phyloP scores from a whole-genome alignment of 2,113 vertebrate species.

The Picathartes gymnocephalus region DNA sequence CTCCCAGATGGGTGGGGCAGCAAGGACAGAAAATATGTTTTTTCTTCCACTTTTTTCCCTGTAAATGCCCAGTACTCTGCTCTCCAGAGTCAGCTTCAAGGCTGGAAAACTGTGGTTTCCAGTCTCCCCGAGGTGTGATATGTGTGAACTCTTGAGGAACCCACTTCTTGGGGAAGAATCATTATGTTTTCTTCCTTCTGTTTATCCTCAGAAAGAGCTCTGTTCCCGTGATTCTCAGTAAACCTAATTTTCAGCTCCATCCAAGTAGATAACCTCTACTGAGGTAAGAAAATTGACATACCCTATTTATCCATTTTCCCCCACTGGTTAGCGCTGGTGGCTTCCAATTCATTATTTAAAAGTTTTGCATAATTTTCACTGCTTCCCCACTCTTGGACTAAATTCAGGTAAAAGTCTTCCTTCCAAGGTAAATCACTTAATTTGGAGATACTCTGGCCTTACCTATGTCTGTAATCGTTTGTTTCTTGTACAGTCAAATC shows the following conservation, averaged over 20 bases:
- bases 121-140: accelerated
- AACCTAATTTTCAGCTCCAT: not conserved
- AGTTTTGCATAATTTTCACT: not conserved
- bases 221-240: not conserved
- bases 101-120: not conserved
- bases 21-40: not conserved
- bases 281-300: not conserved
- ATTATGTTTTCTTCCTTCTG: not conserved
- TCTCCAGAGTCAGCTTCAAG: not conserved
- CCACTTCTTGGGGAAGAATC: not conserved
- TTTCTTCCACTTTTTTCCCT: not conserved
- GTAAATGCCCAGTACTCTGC: not conserved
- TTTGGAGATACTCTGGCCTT: not conserved
- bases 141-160: not conserved
- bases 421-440: not conserved
- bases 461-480: not conserved
- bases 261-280: not conserved
- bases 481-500: not conserved
- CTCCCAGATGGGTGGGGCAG: not conserved
- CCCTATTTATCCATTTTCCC: not conserved
- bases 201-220: not conserved
- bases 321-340: not conserved
- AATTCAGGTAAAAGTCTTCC: not conserved
- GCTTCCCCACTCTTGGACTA: not conserved
- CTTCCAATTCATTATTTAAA: not conserved